These are phyloP conservation scores for Salminus brasiliensis DNA, from an alignment of 2,113 vertebrate genomes.

Conservation along the genomic window DNA sequence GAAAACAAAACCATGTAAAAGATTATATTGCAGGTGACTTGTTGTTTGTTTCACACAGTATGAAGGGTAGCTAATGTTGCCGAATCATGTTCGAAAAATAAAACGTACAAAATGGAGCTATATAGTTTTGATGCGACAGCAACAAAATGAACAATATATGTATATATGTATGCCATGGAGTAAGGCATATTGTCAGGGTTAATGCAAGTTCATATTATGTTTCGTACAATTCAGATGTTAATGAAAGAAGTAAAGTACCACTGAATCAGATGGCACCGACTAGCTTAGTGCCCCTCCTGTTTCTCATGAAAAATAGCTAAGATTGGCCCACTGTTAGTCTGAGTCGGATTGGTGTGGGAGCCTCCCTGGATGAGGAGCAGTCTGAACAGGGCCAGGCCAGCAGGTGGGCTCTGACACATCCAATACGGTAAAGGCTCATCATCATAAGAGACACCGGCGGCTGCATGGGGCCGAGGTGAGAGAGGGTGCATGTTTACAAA, in stretches of 20 bases:
- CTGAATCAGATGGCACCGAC: background rate
- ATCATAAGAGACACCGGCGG: conserved; percentile 23
- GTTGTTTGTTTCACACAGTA: background rate
- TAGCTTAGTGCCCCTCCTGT: background rate
- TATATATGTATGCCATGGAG: no score
- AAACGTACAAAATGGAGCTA: no score
- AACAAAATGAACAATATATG: background rate
- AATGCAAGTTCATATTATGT: no score
- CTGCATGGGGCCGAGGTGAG: conserved; percentile 1
- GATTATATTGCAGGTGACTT: background rate
- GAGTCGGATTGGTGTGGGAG: conserved; percentile 26
- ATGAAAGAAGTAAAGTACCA: background rate
- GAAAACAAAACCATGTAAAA: background rate
- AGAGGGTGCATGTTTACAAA: conserved; percentile 26
- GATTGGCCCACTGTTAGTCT: background rate
- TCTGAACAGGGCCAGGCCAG: conserved; percentile 8
- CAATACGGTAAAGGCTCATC: conserved; percentile 37
- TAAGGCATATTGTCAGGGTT: background rate
- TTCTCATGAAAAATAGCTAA: background rate
- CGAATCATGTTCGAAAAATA: background rate
- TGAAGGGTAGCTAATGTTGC: no score
- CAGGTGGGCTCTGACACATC: conserved; percentile 44
- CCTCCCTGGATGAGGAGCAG: background rate
- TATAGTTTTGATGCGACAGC: background rate
- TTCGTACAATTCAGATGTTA: no score